Base-by-base conservation (phyloP, 2,888 invertebrate genomes). In the Tubulanus polymorphus region DNA sequence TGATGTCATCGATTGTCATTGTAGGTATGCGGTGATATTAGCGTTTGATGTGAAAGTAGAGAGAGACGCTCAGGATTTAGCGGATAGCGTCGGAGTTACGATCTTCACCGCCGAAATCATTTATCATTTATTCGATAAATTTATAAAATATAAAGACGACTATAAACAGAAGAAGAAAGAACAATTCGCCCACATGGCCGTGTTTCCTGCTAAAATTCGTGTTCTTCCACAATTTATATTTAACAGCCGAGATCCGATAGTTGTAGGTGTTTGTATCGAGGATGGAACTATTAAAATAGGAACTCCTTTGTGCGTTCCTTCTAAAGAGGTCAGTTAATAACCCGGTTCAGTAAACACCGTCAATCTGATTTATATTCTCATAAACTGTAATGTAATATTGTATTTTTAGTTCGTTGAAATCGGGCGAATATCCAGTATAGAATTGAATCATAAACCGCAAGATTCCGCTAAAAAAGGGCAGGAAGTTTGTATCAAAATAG, bases 1-100 rank as follows among this genome's bases (percentile, higher is more conserved):
- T n/a, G n/a, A n/a, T n/a, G n/a, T n/a, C n/a, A n/a, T n/a, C n/a
- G n/a, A n/a, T n/a, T 32, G 10, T 32, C 10, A 12, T 32, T 32
- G 35, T 77, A 91, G 91, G 80, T 92, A 88, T 80, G 97, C 99
- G 50, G 92, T 93, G 56, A 97, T 99, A 75, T 84, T 99, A 68
- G 99, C 99, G n/a, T 99, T 99, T 78, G 99, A 99, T 81, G 99
- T 99, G 23, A 95, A 94, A 83, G 87, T 97, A 54, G 99, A 99
- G 78, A 86, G 91, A 57, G 99, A 99, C 76, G 99, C 97, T 1
- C 97, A 99, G 81, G 95, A 96, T 73, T 82, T 97, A 80, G 99
- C 99, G 0, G 97, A 99, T 78, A 85, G 87, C 56, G 80, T 95
- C 12, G 78, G 78, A 27, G 78, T 80, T 53, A 91, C 89, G 82